Base-by-base conservation (phyloP, 2,113 vertebrate genomes). In the Eulacestoma nigropectus region DNA sequence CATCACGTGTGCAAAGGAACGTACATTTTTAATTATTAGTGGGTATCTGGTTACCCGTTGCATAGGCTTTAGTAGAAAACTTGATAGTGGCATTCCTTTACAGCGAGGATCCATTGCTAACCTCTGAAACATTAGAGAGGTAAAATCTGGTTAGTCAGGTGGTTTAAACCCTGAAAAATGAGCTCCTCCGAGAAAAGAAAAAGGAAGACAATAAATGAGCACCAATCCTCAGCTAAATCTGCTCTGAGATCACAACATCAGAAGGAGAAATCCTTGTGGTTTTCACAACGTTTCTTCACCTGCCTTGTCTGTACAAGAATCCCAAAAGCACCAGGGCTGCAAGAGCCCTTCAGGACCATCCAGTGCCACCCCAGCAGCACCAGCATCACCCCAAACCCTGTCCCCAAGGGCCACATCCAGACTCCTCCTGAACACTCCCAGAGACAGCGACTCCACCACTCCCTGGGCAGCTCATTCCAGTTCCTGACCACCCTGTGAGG, bases 21-120 rank as follows among this genome's bases (percentile, higher is more conserved):
- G 30, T 98, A 99, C 99, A 26, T 99, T 99, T 98, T 99, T 99
- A 97, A 99, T 99, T 87, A 99, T 99, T 93, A 99, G 98, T 9
- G 99, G 99, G 96, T 99, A 99, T 96, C 99, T 98, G 2, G 99
- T 99, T 95, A 99, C 99, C 89, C 99, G 98, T 96, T 99, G 99
- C 99, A 99, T 99, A 57, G 99, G 99, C 95, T 99, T 99, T 92
- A 99, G 98, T 67, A 99, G 98, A 94, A 99, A 99, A 94, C 99
- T 99, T 92, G 99, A 99, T 20, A 99, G 98, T 13, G 99, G 99
- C 99, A 99, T 99, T 46, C 99, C 99, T 97, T 99, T 99, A 97
- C 99, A 99, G 46, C 99, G 98, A 90, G 99, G 99, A 89, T 99
- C 99, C 99, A 99, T 99, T 72, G 99, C 99, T 89, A 99, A 96